A percentile compares a stretch with the other conserved stretches of the same genome.
Conservation (phyloP, 2,113 vertebrate genomes). For the Megaceryle maxima region DNA sequence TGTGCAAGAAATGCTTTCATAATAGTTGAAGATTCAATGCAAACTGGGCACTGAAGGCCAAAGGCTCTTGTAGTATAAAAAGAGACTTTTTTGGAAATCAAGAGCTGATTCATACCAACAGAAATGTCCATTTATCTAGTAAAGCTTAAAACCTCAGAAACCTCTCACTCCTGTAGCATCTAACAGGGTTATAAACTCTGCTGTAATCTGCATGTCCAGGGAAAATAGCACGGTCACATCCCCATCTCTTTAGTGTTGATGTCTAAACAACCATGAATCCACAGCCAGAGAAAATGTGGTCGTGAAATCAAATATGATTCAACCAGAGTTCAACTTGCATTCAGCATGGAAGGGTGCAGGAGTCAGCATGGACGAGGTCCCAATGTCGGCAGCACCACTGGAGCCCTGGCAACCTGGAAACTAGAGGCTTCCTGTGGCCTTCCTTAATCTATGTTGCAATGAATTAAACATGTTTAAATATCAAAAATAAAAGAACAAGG, state of each 20-base stretch:
- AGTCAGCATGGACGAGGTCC: background rate
- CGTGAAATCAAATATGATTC: background rate
- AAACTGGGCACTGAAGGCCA: background rate
- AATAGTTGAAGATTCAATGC: slow-evolving; percentile 35
- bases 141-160: background rate
- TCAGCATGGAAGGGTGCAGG: accelerated
- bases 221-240: background rate
- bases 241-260: background rate
- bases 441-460: slow-evolving; percentile 46
- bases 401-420: background rate
- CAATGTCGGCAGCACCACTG: accelerated
- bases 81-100: background rate
- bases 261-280: background rate
- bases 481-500: slow-evolving; percentile 27
- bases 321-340: background rate
- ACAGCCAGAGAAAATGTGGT: background rate
- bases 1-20: slow-evolving; percentile 2
- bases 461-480: slow-evolving; percentile 72
- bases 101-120: background rate
- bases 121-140: background rate
- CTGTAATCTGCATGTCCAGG: background rate
- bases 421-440: background rate
- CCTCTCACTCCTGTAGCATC: background rate
- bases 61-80: background rate
- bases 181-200: background rate